phyloP scores from a whole-genome alignment of 2,113 vertebrate species.

The Electrona antarctica region DNA sequence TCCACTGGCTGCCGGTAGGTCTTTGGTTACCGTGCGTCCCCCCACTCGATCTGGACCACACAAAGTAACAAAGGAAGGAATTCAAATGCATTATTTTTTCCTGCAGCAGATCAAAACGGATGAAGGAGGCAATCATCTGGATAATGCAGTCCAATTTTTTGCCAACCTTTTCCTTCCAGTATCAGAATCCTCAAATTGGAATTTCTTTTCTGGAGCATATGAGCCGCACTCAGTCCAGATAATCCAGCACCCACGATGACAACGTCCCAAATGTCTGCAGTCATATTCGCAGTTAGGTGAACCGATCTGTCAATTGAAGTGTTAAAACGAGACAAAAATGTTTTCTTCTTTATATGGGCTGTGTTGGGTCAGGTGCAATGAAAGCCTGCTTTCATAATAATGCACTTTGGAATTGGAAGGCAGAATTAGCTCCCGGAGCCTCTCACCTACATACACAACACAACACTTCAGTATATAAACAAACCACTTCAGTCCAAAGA shows the following conservation, averaged over 20 bases:
- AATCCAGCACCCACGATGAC: slow-evolving; percentile 78
- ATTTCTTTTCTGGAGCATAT: slow-evolving; percentile 62
- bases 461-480: slow-evolving; percentile 13
- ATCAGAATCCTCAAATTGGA: slow-evolving; percentile 64
- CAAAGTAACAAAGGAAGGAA: neutral
- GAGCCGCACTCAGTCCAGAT: slow-evolving; percentile 75
- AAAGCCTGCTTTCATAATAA: slow-evolving; percentile 34
- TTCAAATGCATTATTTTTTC: neutral
- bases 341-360: slow-evolving; percentile 7
- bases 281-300: slow-evolving; percentile 42
- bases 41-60: slow-evolving; percentile 73
- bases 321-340: slow-evolving; percentile 6
- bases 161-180: slow-evolving; percentile 77
- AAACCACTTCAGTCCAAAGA: too few species aligned
- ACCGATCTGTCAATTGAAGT: slow-evolving; percentile 3
- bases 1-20: slow-evolving; percentile 68
- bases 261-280: slow-evolving; percentile 71
- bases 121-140: neutral
- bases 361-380: slow-evolving; percentile 24
- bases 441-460: slow-evolving; percentile 43
- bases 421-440: slow-evolving; percentile 1
- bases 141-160: neutral
- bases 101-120: neutral
- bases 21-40: slow-evolving; percentile 69
- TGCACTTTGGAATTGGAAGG: slow-evolving; percentile 51